Evolutionary conservation across 2,888 invertebrate genomes (phyloP).

Genomic region (Luperina nickerlii): DNA sequence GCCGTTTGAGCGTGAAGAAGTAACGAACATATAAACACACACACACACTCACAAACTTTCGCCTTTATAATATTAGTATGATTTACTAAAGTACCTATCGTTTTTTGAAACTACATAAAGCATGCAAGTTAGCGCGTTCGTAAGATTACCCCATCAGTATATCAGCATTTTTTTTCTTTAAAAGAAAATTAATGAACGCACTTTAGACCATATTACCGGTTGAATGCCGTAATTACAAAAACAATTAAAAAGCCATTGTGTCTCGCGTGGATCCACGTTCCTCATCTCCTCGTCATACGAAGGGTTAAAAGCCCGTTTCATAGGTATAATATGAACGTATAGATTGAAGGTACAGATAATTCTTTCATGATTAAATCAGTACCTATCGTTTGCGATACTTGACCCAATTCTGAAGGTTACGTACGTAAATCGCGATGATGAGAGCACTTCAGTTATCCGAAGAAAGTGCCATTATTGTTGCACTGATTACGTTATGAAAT

Average conservation of each 20-base stretch:
- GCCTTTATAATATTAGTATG: too few species aligned
- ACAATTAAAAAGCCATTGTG: too few species aligned
- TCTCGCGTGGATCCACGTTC: too few species aligned
- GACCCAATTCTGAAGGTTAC: slow-evolving; percentile 48
- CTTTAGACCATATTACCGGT: background rate
- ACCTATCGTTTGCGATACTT: slow-evolving; percentile 41
- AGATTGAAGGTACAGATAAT: slow-evolving; percentile 3
- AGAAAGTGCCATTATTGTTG: slow-evolving; percentile 37
- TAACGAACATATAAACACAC: too few species aligned
- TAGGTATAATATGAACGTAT: background rate
- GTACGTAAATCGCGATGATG: slow-evolving; percentile 13
- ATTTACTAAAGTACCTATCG: background rate
- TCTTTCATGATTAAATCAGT: slow-evolving; percentile 28
- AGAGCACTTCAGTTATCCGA: slow-evolving; percentile 35
- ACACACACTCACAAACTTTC: too few species aligned
- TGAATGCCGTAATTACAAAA: too few species aligned
- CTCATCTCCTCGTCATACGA: too few species aligned
- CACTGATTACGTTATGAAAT: slow-evolving; percentile 35
- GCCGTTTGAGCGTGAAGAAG: too few species aligned
- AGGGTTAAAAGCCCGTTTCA: background rate
- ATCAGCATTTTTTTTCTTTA: background rate
- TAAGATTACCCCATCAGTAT: background rate
- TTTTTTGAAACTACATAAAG: background rate
- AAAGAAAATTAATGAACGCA: background rate
- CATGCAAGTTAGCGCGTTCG: background rate